Evolutionary conservation across 35 echinoderm and acorn worm species (phyloP).

Genomic region (Diadema setosum): DNA sequence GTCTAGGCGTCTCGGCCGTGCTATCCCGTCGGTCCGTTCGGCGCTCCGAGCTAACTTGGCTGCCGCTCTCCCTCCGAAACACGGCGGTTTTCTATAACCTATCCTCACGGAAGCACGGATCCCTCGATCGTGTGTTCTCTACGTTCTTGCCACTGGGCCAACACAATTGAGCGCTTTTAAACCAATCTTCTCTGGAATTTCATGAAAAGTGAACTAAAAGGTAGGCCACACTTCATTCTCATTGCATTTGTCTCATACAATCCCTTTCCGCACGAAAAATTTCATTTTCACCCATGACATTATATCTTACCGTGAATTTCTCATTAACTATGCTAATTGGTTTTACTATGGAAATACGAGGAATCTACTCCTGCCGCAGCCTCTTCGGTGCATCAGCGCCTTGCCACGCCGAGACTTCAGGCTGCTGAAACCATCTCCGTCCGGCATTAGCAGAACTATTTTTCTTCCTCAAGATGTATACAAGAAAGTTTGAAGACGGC

Average conservation of each 20-base stretch:
- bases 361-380: too few species aligned
- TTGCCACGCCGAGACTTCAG: too few species aligned
- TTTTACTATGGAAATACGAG: not conserved
- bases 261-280: too few species aligned
- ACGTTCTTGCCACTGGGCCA: slow-evolving; percentile 18
- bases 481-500: not conserved
- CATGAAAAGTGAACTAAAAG: slow-evolving; percentile 10
- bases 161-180: not conserved
- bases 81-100: slow-evolving; percentile 31
- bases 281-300: too few species aligned
- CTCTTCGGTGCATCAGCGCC: too few species aligned
- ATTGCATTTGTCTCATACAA: too few species aligned
- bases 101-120: slow-evolving; percentile 20
- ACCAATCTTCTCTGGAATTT: slow-evolving; percentile 11
- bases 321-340: not conserved
- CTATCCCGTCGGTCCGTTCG: not conserved
- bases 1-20: not conserved
- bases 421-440: not conserved
- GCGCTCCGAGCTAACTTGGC: slow-evolving; percentile 10
- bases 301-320: not conserved
- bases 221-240: too few species aligned
- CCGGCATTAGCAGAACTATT: not conserved
- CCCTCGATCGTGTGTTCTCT: slow-evolving; percentile 19
- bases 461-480: not conserved
- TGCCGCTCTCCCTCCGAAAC: not conserved